Evolutionary conservation across 92 coral and sea anemone species (phyloP).

Genomic region (Actinostola sp.): DNA sequence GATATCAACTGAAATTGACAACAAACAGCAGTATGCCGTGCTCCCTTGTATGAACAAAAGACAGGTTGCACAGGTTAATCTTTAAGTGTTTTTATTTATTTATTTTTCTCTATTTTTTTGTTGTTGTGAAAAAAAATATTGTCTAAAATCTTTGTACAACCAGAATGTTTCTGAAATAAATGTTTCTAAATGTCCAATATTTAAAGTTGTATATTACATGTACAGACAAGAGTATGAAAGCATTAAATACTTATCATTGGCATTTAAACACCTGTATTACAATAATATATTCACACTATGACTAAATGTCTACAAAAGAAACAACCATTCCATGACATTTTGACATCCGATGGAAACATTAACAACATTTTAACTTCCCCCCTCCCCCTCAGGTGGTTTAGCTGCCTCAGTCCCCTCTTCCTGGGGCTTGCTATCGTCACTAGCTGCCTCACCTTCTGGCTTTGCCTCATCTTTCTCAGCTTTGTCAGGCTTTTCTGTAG

Average conservation of each 20-base stretch:
- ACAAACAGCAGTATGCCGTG: too few species aligned
- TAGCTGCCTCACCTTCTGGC: conserved; percentile 39
- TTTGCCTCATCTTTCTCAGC: conserved; percentile 28
- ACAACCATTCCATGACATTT: neutral
- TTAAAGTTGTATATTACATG: conserved; percentile 11
- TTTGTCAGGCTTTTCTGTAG: conserved; percentile 20
- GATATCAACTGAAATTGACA: too few species aligned
- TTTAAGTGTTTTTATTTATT: conserved; percentile 11
- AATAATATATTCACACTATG: conserved; percentile 2
- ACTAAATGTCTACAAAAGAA: neutral
- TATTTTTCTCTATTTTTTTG: neutral
- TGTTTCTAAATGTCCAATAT: neutral
- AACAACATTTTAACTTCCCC: conserved; percentile 9
- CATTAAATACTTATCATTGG: neutral
- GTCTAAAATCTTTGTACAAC: conserved; percentile 13
- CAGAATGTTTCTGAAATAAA: neutral
- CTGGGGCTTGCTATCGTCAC: conserved; percentile 48
- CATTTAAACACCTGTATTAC: neutral
- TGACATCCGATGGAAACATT: neutral
- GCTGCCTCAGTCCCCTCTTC: conserved; percentile 48
- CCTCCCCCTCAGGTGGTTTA: conserved; percentile 50
- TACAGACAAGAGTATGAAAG: conserved; percentile 11
- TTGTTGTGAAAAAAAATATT: neutral
- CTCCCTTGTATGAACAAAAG: too few species aligned
- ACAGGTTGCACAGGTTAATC: neutral